Base-by-base conservation (phyloP, 2,113 vertebrate genomes). In the Neolamprologus variostigma region DNA sequence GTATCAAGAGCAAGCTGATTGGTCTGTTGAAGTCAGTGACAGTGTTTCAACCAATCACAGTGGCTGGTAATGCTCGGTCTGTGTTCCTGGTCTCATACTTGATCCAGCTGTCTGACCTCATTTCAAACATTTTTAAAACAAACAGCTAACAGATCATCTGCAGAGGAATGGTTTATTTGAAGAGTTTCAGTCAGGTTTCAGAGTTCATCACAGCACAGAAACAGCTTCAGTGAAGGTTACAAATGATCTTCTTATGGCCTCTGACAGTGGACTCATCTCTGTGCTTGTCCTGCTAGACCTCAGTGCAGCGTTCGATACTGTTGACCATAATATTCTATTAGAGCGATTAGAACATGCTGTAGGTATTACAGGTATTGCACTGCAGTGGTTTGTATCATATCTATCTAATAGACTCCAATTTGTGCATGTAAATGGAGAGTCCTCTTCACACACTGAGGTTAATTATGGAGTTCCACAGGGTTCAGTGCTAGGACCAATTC, bases 311-410 rank as follows among this genome's bases (percentile, higher is more conserved):
- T 51, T 51, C 17, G 8, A 51, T 51, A 5, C 50, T n/a, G 50
- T n/a, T 0, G 11, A 57, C 13, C 23, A 57, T 28, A 26, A 57
- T 28, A 28, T 59, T 4, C 8, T 17, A 9, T 59, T 59, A 59
- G 14, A 23, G 53, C n/a, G 6, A 23, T 12, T 54, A 54, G n/a
- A 23, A 1, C 53, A 54, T 12, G n/a, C 53, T 54, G 53, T 54
- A 54, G 53, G 53, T 23, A 1, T 23, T 7, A 54, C 10, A 54
- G 53, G 53, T 21, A 4, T 0, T 54, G 53, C 0, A 0, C 53
- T 54, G 53, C 10, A 54, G n/a, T 53, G 51, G n/a, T 53, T 53
- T 1, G 51, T 53, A 53, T 59, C 55, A 59, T 26, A 57, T 57
- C 23, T 57, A 8, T 16, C 4, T 9, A 59, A 28, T 9, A 28